phyloP scores from a whole-genome alignment of 2,888 invertebrate species.

The Phengaris arion region DNA sequence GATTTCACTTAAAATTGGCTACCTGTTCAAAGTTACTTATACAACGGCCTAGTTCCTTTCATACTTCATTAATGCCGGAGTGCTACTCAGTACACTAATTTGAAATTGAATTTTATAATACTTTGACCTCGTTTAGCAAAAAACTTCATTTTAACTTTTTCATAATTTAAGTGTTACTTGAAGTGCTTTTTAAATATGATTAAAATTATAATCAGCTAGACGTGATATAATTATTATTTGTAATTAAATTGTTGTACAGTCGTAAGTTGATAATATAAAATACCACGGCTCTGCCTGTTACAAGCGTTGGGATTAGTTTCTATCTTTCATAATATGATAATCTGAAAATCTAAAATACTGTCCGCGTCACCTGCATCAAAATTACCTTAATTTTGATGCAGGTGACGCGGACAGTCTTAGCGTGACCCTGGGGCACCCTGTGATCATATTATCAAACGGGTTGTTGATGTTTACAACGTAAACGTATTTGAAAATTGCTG shows the following conservation, averaged over 20 bases:
- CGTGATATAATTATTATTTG: neutral
- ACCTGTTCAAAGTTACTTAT: slow-evolving; percentile 12
- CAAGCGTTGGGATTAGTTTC: too few relatives aligned
- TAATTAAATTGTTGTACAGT: too few relatives aligned
- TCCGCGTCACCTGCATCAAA: too few relatives aligned
- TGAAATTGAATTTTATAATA: slow-evolving; percentile 20
- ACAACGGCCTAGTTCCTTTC: slow-evolving; percentile 20
- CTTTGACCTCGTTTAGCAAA: slow-evolving; percentile 13
- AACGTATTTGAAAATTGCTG: too few relatives aligned
- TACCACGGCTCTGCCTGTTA: neutral
- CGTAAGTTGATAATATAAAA: neutral
- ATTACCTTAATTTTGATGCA: too few relatives aligned
- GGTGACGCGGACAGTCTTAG: too few relatives aligned
- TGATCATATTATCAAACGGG: too few relatives aligned
- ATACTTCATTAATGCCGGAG: slow-evolving; percentile 17
- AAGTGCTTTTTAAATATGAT: neutral
- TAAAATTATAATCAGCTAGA: neutral
- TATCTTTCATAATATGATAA: too few relatives aligned
- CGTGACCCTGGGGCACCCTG: too few relatives aligned
- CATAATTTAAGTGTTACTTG: neutral
- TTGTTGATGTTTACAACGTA: too few relatives aligned
- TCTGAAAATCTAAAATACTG: too few relatives aligned
- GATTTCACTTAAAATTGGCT: neutral
- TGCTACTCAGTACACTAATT: slow-evolving; percentile 19
- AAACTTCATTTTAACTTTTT: slow-evolving; percentile 17